phyloP scores from a whole-genome alignment of 2,797 vertebrate species.

The Pipistrellus pygmaeus region DNA sequence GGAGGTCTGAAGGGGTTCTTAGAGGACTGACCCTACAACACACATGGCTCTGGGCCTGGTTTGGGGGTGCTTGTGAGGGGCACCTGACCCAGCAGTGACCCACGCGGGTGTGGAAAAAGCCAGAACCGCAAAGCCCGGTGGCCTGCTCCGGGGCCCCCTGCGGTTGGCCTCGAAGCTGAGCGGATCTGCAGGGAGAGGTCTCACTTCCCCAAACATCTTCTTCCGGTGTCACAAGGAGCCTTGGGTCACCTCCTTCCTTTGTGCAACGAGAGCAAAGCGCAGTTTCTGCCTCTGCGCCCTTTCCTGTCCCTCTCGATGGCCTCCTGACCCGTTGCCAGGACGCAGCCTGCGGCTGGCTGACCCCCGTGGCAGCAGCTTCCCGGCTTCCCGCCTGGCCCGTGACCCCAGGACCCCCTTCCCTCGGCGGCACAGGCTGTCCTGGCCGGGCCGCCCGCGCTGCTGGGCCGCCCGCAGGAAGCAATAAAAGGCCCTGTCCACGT shows the following conservation, averaged over 20 bases:
- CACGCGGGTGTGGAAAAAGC: not conserved
- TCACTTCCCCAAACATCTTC: constrained; percentile 79
- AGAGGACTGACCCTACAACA: not conserved
- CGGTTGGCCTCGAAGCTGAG: not conserved
- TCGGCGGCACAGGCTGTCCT: not conserved
- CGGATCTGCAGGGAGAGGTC: not conserved
- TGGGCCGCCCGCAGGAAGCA: constrained; percentile 50
- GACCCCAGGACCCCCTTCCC: not conserved
- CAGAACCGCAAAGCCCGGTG: not conserved
- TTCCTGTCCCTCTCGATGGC: constrained; percentile 47
- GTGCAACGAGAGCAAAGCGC: constrained; percentile 74
- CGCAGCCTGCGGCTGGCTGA: not conserved
- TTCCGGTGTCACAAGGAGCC: constrained; percentile 72
- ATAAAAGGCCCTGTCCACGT: constrained; percentile 4
- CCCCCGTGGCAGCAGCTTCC: not conserved
- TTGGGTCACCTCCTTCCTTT: constrained; percentile 73
- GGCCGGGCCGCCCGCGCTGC: not conserved
- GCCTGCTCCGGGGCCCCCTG: not conserved
- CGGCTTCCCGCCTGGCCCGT: not conserved
- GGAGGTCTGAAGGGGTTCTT: too few relatives aligned
- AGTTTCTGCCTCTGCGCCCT: constrained; percentile 73
- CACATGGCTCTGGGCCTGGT: not conserved
- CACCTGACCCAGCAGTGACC: not conserved
- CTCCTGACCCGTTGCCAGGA: not conserved
- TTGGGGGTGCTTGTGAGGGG: not conserved